Base-by-base conservation (phyloP, 1,140 invertebrate genomes). In the Stegodyphus mimosarum region DNA sequence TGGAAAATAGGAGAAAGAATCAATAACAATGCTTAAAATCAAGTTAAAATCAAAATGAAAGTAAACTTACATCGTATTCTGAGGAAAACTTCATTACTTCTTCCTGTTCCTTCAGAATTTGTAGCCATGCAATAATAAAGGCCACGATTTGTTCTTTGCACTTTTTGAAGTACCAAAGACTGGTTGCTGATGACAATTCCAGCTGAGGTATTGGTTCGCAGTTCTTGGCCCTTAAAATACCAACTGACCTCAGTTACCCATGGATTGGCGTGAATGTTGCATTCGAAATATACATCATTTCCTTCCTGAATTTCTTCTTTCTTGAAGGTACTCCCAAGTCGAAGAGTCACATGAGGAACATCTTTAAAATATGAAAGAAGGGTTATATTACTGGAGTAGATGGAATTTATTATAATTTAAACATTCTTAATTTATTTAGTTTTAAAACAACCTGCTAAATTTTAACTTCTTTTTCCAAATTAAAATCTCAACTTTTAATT, bases 241-340 rank as follows among this genome's bases (percentile, higher is more conserved):
- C 95, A 96, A 83, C 94, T 93, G 73, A 96, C 92, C 88, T 94
- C 94, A 89, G 95, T 94, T n/a, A 93, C 93, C 89, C 94, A 95
- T 0, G 96, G 95, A 91, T 96, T 96, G 17, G 95, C 94, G 90
- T 94, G 94, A 87, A 97, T 95, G 89, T 94, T 95, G 90, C 95
- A 96, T 90, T 96, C 96, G 88, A 97, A 95, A 90, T 96, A 96
- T 67, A 97, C 95, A 90, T 96, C 95, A 66, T 95, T 94, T 7
- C 95, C 95, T 88, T 92, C 91, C 87, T 91, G 91, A 73, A 92
- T 97, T 91, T 96, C 95, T 86, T 95, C 93, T 18, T 95, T 94
- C 88, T 95, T 95, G 84, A 97, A 91, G 7, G 95, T 97, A 88
- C 94, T 95, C 86, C 96, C 96, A 86, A 97, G 91, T 87, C 94